Base-by-base conservation (phyloP, 2,888 invertebrate species). In the Troilus luridus region DNA sequence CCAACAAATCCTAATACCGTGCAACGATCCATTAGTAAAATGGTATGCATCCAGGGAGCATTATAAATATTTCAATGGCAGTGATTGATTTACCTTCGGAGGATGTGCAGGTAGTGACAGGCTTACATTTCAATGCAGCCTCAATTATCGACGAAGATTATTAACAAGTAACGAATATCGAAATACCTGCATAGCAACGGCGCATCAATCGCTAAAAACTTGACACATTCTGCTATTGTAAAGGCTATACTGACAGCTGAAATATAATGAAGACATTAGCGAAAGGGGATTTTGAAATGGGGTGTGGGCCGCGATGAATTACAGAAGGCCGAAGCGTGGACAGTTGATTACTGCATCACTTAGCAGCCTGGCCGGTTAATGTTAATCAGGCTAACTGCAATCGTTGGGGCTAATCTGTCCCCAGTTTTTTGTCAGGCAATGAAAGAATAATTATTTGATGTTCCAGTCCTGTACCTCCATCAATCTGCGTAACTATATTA, bases 21-120 rank as follows among this genome's bases (percentile, higher is more conserved):
- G 9, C 14, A 27, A 19, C 27, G 27, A 41, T 41, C 72, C 72
- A 77, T 77, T 27, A 77, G 72, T 21, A 77, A 77, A 17, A 77
- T 27, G 27, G 41, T 19, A 14, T 9, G 27, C 41, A 19, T 12
- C 27, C 10, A 41, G 41, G 6, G 8, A 77, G 17, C 27, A 41
- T 77, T 27, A 77, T 77, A 77, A 77, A 77, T 77, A 77, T 77
- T 41, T 27, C 27, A 77, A 41, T 41, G 72, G 17, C 72, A 41
- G 14, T 77, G 72, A 77, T 77, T 77, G 72, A 77, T 77, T 77
- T 77, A 7, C 72, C 41, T 77, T 77, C 41, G 19, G 41, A 17
- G 27, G 72, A 77, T 77, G 72, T 41, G 72, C 72, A 77, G 7
- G 9, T 27, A 1, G 17, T 41, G 72, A 77, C 72, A 77, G 72